Percentiles rank a stretch among this genome's conserved stretches.
Evolutionary conservation across 2,113 vertebrate genomes (phyloP).

Genomic region (Macroglossus sobrinus): DNA sequence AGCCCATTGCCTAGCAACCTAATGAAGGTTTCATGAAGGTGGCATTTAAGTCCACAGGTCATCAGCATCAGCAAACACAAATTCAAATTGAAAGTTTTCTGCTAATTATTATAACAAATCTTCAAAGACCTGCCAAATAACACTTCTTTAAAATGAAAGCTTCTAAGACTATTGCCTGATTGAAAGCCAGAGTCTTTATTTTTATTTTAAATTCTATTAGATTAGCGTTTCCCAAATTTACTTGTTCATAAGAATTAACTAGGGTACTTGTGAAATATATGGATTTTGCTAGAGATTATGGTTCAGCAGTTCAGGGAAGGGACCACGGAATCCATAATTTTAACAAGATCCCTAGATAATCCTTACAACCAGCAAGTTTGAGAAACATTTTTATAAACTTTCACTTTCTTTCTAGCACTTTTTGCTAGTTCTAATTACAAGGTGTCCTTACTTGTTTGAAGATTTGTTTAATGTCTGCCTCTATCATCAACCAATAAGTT

Average conservation of each 20-base stretch:
- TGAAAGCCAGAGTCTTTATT: background rate
- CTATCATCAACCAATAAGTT: background rate
- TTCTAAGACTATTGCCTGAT: background rate
- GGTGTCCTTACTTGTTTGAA: background rate
- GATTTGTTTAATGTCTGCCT: background rate
- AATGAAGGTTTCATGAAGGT: background rate
- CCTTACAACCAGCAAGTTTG: background rate
- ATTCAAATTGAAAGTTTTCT: conserved; percentile 14
- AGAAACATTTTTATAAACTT: background rate
- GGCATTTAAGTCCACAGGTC: conserved; percentile 33
- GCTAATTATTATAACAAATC: conserved; percentile 7
- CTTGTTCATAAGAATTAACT: background rate
- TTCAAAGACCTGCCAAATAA: conserved; percentile 26
- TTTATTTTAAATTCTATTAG: conserved; percentile 6
- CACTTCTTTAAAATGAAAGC: conserved; percentile 8
- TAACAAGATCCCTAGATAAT: background rate
- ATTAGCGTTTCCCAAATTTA: background rate
- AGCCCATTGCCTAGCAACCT: conserved; percentile 17
- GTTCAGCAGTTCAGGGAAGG: background rate
- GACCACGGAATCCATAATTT: background rate
- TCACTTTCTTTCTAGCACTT: background rate
- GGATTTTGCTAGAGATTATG: background rate
- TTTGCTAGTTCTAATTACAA: background rate
- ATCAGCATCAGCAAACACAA: conserved; percentile 11
- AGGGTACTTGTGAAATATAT: background rate